A percentile compares a stretch with the other conserved stretches of the same genome.
Conservation (phyloP, 2,113 vertebrate genomes). For the Scomber japonicus region DNA sequence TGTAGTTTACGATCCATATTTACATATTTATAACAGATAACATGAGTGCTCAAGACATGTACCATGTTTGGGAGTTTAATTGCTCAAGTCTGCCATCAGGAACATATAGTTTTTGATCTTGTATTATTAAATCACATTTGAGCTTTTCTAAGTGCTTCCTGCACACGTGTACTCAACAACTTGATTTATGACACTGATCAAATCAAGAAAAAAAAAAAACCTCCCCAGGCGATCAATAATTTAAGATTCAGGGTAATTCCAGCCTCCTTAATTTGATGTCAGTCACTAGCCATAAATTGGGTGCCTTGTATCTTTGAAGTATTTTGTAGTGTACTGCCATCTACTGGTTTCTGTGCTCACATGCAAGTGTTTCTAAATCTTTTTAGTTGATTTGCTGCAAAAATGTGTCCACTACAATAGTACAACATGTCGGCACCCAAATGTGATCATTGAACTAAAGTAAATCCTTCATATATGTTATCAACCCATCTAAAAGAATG, state of each 20-base stretch:
- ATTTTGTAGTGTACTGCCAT: constrained; percentile 40
- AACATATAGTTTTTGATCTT: neutral
- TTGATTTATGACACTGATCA: neutral
- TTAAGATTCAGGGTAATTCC: constrained; percentile 24
- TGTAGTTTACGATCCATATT: neutral
- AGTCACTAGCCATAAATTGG: neutral
- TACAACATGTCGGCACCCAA: too few species aligned
- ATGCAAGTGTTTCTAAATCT: neutral
- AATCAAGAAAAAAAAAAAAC: neutral
- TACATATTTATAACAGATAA: too few species aligned
- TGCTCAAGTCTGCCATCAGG: neutral
- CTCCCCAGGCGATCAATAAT: constrained; percentile 21
- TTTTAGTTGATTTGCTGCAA: too few species aligned
- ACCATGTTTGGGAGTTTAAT: neutral
- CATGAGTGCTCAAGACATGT: too few species aligned
- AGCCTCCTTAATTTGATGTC: constrained; percentile 25
- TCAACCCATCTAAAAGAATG: too few species aligned
- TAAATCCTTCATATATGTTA: too few species aligned
- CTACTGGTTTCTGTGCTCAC: constrained; percentile 31
- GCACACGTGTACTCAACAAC: neutral
- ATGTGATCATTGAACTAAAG: too few species aligned
- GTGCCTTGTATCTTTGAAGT: neutral
- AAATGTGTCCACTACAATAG: too few species aligned
- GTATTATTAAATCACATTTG: too few species aligned
- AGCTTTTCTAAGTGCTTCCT: neutral